phyloP scores from a whole-genome alignment of 2,797 vertebrate species.

The Fistularia tabacaria region DNA sequence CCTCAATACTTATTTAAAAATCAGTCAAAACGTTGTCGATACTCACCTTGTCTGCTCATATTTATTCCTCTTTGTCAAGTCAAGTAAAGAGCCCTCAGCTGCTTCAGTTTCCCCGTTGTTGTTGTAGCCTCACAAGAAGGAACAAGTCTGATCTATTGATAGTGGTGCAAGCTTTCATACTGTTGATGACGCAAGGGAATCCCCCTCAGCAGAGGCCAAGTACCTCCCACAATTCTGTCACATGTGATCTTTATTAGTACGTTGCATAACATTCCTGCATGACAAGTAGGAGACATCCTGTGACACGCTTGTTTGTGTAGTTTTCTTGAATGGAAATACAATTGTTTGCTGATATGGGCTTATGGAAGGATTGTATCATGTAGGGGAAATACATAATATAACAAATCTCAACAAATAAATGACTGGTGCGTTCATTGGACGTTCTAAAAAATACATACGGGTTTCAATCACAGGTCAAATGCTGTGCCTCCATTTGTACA shows the following conservation, averaged over 20 bases:
- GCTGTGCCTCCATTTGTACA: too few relatives aligned
- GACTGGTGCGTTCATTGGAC: too few relatives aligned
- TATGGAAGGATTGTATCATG: too few relatives aligned
- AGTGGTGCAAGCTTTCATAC: conserved; percentile 31
- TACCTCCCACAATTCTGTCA: conserved; percentile 22
- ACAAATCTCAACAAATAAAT: too few relatives aligned
- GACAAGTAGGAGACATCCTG: too few relatives aligned
- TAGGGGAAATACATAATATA: too few relatives aligned
- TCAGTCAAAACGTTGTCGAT: not conserved
- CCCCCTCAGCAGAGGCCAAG: conserved; percentile 22
- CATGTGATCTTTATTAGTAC: conserved; percentile 3
- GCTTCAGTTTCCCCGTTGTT: not conserved
- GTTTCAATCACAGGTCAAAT: too few relatives aligned
- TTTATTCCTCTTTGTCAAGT: not conserved
- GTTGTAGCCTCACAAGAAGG: conserved; percentile 24
- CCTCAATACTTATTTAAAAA: not conserved
- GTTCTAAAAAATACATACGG: too few relatives aligned
- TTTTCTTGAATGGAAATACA: too few relatives aligned
- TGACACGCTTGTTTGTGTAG: too few relatives aligned
- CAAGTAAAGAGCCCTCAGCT: not conserved
- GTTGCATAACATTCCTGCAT: conserved; percentile 14
- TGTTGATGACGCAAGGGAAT: conserved; percentile 35
- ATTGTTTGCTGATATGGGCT: too few relatives aligned
- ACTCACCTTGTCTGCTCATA: conserved; percentile 53
- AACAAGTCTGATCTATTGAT: conserved; percentile 49